Percentiles rank a stretch among this genome's conserved stretches.
Evolutionary conservation across 2,113 vertebrate species (phyloP).

Genomic region (Rhinolophus ferrumequinum): DNA sequence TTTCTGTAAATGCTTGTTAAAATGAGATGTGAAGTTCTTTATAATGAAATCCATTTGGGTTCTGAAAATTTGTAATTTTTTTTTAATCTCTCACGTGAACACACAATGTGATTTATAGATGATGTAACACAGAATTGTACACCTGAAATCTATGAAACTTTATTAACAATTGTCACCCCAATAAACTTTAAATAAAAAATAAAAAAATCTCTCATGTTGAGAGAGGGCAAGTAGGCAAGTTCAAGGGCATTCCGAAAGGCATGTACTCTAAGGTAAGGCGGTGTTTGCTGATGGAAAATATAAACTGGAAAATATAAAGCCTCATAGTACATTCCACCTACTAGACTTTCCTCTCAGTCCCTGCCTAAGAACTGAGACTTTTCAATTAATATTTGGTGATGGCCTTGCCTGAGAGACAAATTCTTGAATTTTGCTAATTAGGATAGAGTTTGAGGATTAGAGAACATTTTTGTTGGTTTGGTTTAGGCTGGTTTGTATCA

Average conservation of each 20-base stretch:
- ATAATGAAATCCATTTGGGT: not conserved
- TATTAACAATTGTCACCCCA: no score
- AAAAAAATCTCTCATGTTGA: not conserved
- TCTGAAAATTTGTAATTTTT: not conserved
- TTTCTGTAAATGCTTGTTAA: constrained; percentile 40
- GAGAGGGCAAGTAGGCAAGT: not conserved
- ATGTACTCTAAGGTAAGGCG: not conserved
- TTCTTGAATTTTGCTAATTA: not conserved
- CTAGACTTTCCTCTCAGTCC: not conserved
- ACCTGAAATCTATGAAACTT: no score
- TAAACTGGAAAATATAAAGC: not conserved
- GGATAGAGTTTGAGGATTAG: not conserved
- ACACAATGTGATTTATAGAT: no score
- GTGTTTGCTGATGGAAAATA: constrained; percentile 1
- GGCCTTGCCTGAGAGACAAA: not conserved
- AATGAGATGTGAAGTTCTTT: constrained; percentile 1
- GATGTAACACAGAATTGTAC: no score
- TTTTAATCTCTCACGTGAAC: not conserved
- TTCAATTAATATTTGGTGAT: not conserved
- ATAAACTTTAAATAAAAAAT: no score
- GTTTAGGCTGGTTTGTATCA: not conserved
- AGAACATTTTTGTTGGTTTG: not conserved
- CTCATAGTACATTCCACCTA: not conserved
- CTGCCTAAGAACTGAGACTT: not conserved
- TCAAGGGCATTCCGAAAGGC: not conserved